Base-by-base conservation (phyloP, 2,797 vertebrate genomes). In the Sebastes paucispinis region DNA sequence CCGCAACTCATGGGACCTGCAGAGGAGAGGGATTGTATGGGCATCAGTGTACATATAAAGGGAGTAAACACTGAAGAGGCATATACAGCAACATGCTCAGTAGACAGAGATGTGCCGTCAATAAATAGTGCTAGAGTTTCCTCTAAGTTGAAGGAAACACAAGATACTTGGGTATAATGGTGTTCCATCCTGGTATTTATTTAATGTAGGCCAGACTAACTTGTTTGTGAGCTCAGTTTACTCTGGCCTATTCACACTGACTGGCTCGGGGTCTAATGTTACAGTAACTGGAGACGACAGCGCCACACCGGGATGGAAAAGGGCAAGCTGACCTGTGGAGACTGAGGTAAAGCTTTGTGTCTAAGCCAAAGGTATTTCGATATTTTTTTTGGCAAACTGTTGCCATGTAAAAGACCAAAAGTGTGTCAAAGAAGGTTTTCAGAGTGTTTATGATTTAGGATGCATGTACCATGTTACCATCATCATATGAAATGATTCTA, bases 1-100 rank as follows among this genome's bases (percentile, higher is more conserved):
- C 22, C 98, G 97, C 73, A 99, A 81, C 82, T 99, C 98, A 3
- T 99, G 98, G 50, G 98, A 99, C 89, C 98, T 98, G 92, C 73
- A 77, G 85, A 75, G 73, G 60, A 82, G n/a, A 78, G 5, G 29
- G 24, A 71, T 1, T 0, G 16, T 8, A 29, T 3, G 25, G 20
- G 50, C 29, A 12, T 68, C 50, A 72, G 10, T 20, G n/a, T n/a
- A 47, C 18, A 59, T 20, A 39, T 13, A 34, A 64, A 52, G 11
- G 6, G 8, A 24, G 14, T 9, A 9, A 13, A 79, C 27, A 64
- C 3, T 64, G 8, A 54, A 32, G 34, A 34, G 8, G 11, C 2
- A 62, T 31, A 22, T 57, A 24, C 4, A 36, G 39, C 8, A 60
- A 13, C 13, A 39, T 24, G 16, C 12, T 27, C 31, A 29, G 14